Evolutionary conservation across 2,113 vertebrate species (phyloP).

Genomic region (Ceyx melanurus): DNA sequence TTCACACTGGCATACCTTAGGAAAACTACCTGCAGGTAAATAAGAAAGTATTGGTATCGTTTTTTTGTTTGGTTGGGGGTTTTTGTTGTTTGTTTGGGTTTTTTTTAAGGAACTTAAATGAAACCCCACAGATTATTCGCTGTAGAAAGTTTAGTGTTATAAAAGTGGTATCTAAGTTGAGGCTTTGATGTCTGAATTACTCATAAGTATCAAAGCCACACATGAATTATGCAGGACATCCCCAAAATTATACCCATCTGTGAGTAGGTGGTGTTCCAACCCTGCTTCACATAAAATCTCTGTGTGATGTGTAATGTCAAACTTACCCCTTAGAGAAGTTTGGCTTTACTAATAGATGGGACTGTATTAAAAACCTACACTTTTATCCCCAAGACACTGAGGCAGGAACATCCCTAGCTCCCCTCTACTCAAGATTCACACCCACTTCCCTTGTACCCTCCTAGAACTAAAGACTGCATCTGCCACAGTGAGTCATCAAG

Average conservation of each 20-base stretch:
- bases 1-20: not conserved
- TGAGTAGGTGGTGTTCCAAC: constrained; percentile 66
- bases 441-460: constrained; percentile 46
- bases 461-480: constrained; percentile 57
- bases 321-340: constrained; percentile 32
- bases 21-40: not conserved
- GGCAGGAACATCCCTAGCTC: constrained; percentile 37
- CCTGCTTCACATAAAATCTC: constrained; percentile 34
- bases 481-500: constrained; percentile 59
- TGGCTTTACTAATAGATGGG: constrained; percentile 12
- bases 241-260: constrained; percentile 65
- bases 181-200: constrained; percentile 67
- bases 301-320: constrained; percentile 51
- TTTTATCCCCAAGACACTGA: constrained; percentile 42
- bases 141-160: constrained; percentile 45
- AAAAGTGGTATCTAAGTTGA: constrained; percentile 57
- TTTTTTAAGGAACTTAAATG: not conserved
- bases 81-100: not conserved
- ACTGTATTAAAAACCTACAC: constrained; percentile 29
- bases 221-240: constrained; percentile 70
- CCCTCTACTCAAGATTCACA: constrained; percentile 46
- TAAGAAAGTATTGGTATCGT: not conserved
- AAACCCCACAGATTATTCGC: constrained; percentile 33
- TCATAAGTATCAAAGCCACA: constrained; percentile 67
- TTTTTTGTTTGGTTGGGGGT: not conserved